These are phyloP conservation scores for Pseudomyrmex cubaensis DNA, from an alignment of 1,140 invertebrate species.

Conservation along the genomic window DNA sequence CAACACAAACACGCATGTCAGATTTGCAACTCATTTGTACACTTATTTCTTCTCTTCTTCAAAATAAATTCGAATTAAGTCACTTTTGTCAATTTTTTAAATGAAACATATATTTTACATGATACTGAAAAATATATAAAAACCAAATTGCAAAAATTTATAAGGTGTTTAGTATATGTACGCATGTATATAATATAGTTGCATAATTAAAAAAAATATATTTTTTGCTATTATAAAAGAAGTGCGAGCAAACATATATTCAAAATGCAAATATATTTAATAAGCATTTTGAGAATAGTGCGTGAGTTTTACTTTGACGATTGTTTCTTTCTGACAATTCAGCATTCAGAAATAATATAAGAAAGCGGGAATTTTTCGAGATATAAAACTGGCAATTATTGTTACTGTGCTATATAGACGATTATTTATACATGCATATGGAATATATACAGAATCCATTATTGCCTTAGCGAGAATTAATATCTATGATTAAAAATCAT, in stretches of 20 bases:
- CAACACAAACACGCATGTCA: no score
- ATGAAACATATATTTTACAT: no score
- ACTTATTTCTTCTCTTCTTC: no score
- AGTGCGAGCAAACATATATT: not conserved
- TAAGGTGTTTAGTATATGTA: no score
- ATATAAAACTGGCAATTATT: not conserved
- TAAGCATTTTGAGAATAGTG: constrained; percentile 9
- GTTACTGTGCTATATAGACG: not conserved
- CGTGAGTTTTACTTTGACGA: constrained; percentile 29
- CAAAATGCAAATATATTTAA: no score
- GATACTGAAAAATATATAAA: no score
- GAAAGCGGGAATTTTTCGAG: constrained; percentile 1
- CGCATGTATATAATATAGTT: not conserved
- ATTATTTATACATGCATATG: constrained; percentile 24
- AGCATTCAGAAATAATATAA: constrained; percentile 7
- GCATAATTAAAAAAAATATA: not conserved
- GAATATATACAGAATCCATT: not conserved
- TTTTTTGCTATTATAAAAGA: constrained; percentile 21
- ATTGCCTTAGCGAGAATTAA: constrained; percentile 3
- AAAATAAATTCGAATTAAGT: no score
- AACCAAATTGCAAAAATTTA: no score
- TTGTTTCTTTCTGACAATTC: constrained; percentile 36
- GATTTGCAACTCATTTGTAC: no score
- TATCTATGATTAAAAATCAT: constrained; percentile 15
- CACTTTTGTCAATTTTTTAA: no score